Percentiles rank a stretch among this genome's conserved stretches.
Evolutionary conservation across 2,797 vertebrate genomes (phyloP).

Genomic region (Periophthalmus magnuspinnatus): DNA sequence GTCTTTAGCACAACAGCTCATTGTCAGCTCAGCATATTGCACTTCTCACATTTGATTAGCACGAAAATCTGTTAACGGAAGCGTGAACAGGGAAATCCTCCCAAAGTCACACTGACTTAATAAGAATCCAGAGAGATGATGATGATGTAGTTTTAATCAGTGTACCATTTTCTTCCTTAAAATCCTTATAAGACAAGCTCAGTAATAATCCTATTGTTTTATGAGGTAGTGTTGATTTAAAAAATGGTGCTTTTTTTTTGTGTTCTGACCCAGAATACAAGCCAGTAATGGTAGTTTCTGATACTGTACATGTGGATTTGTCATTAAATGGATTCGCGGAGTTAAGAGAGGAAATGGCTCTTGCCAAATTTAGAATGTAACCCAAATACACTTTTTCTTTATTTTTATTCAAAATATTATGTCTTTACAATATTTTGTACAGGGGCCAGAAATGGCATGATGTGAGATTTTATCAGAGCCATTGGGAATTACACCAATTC

Average conservation of each 20-base stretch:
- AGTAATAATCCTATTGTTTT: not conserved
- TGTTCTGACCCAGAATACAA: not conserved
- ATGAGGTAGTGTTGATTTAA: not conserved
- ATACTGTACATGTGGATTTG: constrained; percentile 39
- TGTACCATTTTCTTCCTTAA: no score
- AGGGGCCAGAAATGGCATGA: not conserved
- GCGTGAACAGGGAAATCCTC: constrained; percentile 10
- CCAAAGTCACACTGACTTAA: constrained; percentile 26
- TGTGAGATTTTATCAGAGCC: not conserved
- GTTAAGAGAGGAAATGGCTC: constrained; percentile 30
- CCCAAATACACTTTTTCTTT: constrained; percentile 35
- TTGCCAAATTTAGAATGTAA: constrained; percentile 45
- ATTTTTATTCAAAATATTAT: constrained; percentile 6
- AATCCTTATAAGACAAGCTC: not conserved
- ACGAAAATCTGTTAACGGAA: constrained; percentile 27
- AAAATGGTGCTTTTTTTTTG: constrained; percentile 4
- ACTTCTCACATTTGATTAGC: constrained; percentile 28
- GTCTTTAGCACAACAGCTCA: constrained; percentile 59
- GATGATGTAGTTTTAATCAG: not conserved
- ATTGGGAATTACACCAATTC: not conserved
- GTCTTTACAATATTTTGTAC: not conserved
- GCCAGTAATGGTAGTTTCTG: constrained; percentile 23
- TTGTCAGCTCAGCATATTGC: constrained; percentile 49
- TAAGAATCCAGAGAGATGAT: not conserved
- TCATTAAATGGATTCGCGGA: constrained; percentile 39